Conservation (phyloP, 1,140 invertebrate species). For the Trypoxylus dichotomus region DNA sequence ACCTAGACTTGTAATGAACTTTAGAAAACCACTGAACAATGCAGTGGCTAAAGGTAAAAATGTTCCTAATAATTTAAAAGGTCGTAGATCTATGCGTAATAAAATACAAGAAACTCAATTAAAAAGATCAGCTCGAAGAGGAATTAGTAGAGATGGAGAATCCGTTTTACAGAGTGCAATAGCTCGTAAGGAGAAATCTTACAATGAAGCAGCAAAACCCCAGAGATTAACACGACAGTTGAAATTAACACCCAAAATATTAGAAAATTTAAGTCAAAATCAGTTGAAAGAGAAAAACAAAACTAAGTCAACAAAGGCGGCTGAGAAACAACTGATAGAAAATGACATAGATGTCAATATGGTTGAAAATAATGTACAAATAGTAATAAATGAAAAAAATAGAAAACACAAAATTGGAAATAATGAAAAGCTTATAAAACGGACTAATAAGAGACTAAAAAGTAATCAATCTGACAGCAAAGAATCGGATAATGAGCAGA, state of each 20-base stretch:
- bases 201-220: conserved; percentile 52
- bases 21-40: conserved; percentile 17
- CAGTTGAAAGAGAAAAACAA: conserved; percentile 38
- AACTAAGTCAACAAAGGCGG: conserved; percentile 23
- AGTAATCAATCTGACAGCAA: conserved; percentile 26
- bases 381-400: conserved; percentile 30
- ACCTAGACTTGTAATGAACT: conserved; percentile 13
- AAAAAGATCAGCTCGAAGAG: conserved; percentile 55
- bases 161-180: conserved; percentile 60
- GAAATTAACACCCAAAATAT: conserved; percentile 46
- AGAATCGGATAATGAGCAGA: conserved; percentile 39
- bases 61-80: background rate
- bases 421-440: conserved; percentile 29
- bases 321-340: conserved; percentile 31
- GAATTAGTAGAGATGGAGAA: conserved; percentile 56
- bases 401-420: conserved; percentile 33
- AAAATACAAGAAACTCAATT: conserved; percentile 36
- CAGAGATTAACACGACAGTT: conserved; percentile 45
- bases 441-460: conserved; percentile 35
- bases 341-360: conserved; percentile 26
- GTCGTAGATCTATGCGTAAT: conserved; percentile 16
- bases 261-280: conserved; percentile 45
- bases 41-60: background rate
- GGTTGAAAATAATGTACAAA: background rate
- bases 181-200: conserved; percentile 60